Base-by-base conservation (phyloP, 2,888 invertebrate species). In the Alloscopus bannaensis region DNA sequence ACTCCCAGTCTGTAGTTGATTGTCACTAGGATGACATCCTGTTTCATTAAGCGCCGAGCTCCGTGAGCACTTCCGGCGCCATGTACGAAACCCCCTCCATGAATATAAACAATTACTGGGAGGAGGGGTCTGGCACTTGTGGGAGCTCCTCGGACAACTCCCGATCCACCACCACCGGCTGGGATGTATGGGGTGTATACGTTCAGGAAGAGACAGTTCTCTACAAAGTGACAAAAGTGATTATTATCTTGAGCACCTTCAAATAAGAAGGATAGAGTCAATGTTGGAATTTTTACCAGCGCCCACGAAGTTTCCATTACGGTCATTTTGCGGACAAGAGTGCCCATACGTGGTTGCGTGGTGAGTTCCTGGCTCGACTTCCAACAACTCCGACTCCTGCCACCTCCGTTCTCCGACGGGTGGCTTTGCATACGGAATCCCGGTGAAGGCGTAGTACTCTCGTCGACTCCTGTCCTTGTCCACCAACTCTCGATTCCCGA, bases 21-120 rank as follows among this genome's bases (percentile, higher is more conserved):
- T 13, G 92, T 93, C 0, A 93, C 93, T 0, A 92, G 89, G 0
- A 94, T 91, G 3, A 93, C 89, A 82, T 93, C 91, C 59, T 89
- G 88, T 65, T 92, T 91, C 91, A 94, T 91, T 0, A 94, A 84
- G 81, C 90, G 89, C 8, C 89, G 88, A 0, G 92, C 90, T 0
- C 91, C 91, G 87, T 91, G 92, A 0, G 87, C 70, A 6, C 88
- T 87, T 0, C 91, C 90, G 1, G 90, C 88, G 0, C 93, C 93
- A 84, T 91, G 93, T 91, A 93, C 93, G 87, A 92, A 93, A 16
- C 92, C 92, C 0, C 93, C 92, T 0, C 93, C 93, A 83, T 93
- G 93, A 77, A 93, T 91, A 87, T 88, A 91, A 0, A 93, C 90
- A 55, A 93, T 84, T 0, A 93, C 93, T 0, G 93, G 92, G 36